A percentile compares a stretch with the other conserved stretches of the same genome.
Conservation (phyloP, 1,140 invertebrate species). For the Patella vulgata region DNA sequence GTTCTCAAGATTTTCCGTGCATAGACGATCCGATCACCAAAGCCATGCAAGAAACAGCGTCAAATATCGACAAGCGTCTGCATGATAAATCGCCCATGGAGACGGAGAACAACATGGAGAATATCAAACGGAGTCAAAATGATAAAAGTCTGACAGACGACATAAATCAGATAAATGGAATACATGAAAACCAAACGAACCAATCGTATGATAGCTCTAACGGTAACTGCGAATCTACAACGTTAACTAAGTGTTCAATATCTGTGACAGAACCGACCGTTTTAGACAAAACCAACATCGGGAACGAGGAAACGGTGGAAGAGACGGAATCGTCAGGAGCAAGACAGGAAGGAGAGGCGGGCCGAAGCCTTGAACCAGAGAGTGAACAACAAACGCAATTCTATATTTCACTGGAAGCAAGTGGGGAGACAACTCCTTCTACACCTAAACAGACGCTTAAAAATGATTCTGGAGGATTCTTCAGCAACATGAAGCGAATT, state of each 20-base stretch:
- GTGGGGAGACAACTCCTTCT: slow-evolving; percentile 2
- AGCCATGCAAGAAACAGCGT: slow-evolving; percentile 40
- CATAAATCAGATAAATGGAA: too few species aligned
- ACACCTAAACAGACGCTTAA: background rate
- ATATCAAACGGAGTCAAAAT: too few species aligned
- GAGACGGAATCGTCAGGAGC: background rate
- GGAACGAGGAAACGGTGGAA: background rate
- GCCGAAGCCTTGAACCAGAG: background rate
- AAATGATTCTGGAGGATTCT: slow-evolving; percentile 31
- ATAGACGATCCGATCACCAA: slow-evolving; percentile 40
- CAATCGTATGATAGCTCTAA: too few species aligned
- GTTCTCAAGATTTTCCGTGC: slow-evolving; percentile 36
- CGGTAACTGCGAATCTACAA: too few species aligned
- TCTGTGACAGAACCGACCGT: background rate
- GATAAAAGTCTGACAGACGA: too few species aligned
- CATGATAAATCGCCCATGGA: slow-evolving; percentile 16
- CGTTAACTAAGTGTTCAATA: background rate
- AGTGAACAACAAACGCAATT: slow-evolving; percentile 43
- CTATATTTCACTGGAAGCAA: slow-evolving; percentile 49
- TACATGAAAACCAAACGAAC: too few species aligned
- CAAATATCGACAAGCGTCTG: slow-evolving; percentile 48
- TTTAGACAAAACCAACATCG: slow-evolving; percentile 10
- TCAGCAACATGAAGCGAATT: slow-evolving; percentile 50
- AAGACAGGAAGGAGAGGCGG: too few species aligned
- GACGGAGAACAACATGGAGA: background rate